A percentile compares a stretch with the other conserved stretches of the same genome.
These are phyloP conservation scores for Dromococcyx pavoninus DNA, from an alignment of 2,797 vertebrate species.

Conservation along the genomic window DNA sequence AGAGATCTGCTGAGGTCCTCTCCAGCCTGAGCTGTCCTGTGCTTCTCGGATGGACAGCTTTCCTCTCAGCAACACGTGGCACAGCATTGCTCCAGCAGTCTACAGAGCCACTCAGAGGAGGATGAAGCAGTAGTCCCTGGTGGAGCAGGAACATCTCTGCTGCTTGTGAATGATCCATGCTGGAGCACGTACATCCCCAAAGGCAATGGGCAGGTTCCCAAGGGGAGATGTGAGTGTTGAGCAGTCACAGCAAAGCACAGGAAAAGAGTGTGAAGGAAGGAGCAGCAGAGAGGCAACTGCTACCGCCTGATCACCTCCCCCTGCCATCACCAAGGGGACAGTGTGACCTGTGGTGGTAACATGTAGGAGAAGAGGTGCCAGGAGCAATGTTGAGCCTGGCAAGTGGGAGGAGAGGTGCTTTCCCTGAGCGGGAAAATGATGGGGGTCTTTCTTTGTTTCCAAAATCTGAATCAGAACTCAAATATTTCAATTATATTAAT, in stretches of 20 bases:
- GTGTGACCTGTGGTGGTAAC: background rate
- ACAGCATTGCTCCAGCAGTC: accelerated
- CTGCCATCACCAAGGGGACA: background rate
- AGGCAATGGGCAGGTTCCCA: too few species aligned
- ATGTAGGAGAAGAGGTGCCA: background rate
- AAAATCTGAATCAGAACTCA: background rate
- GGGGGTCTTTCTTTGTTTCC: background rate
- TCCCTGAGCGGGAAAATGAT: background rate
- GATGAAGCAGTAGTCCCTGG: background rate
- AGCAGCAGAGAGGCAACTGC: background rate
- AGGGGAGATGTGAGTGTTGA: background rate
- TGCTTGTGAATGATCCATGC: accelerated
- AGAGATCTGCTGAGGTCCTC: background rate
- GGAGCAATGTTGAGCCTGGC: background rate
- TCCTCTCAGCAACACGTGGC: background rate
- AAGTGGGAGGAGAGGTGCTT: background rate
- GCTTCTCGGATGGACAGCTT: background rate
- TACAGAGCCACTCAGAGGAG: background rate
- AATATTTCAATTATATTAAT: background rate
- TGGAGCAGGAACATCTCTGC: background rate
- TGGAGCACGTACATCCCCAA: too few species aligned
- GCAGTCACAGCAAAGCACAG: background rate
- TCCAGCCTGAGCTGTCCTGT: background rate
- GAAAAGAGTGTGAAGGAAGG: background rate
- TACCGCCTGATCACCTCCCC: background rate